phyloP scores from a whole-genome alignment of 37 sponge, comb jelly and placozoan genomes.

The Chondrosia reniformis region DNA sequence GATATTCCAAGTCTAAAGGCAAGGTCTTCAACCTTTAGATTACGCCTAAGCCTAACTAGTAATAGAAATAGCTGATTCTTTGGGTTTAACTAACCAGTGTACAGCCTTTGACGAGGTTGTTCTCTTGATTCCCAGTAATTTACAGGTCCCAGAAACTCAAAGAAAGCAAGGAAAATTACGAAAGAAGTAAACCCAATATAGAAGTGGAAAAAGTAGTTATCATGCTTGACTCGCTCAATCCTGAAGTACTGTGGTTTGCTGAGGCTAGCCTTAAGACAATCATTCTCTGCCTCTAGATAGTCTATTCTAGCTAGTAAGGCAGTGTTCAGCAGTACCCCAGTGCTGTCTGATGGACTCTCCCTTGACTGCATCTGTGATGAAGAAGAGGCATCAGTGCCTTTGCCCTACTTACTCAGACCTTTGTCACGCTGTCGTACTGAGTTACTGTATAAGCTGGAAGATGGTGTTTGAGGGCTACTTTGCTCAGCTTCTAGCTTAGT shows the following conservation, averaged over 20 bases:
- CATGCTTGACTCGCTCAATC: background rate
- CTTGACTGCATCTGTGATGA: no score
- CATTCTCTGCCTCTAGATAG: background rate
- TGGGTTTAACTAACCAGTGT: constrained; percentile 27
- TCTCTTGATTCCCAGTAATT: background rate
- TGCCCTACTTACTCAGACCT: background rate
- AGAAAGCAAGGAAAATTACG: background rate
- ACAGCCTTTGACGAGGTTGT: background rate
- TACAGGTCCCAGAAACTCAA: background rate
- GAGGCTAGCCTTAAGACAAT: no score
- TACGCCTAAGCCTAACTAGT: no score
- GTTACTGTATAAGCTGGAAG: background rate
- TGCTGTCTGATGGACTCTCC: no score
- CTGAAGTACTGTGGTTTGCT: no score
- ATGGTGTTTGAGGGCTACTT: background rate
- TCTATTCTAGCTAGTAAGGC: background rate
- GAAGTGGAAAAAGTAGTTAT: background rate
- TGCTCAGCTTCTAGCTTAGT: background rate
- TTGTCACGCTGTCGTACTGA: background rate
- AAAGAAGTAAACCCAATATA: background rate
- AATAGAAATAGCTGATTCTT: no score
- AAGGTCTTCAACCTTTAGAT: no score
- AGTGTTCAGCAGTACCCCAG: no score
- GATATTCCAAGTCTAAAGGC: no score
- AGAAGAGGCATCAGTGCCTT: background rate